Base-by-base conservation (phyloP, 2,888 invertebrate genomes). In the Ophion ellenae region DNA sequence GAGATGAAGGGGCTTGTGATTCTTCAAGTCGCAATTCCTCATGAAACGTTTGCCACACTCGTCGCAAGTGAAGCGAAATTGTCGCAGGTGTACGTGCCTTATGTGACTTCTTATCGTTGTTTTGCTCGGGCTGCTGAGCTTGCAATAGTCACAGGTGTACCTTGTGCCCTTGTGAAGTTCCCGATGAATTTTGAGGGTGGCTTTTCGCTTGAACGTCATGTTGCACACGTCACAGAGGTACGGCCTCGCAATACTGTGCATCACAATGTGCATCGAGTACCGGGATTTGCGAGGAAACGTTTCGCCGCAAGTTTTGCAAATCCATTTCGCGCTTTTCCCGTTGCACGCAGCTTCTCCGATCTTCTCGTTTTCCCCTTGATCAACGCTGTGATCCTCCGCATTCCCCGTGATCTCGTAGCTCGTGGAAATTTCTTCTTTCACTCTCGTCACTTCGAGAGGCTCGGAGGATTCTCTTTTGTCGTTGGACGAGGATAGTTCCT, bases 181-280 rank as follows among this genome's bases (percentile, higher is more conserved):
- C 9, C 24, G 88, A 63, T 91, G 92, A 59, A 89, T 90, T 67
- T 91, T 90, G 64, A 91, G 45, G 17, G 90, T 78, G 1, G 90
- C 90, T 64, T 89, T 90, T 74, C 90, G 88, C 61, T 90, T 92
- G 82, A 89, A 91, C 3, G 80, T 66, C 57, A 88, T 90, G 0
- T 83, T 89, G 20, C 91, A 91, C 20, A 89, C 69, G 28, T 91
- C 89, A 73, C 91, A 91, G 24, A 89, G 88, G 84, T 89, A 88
- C 32, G 74, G 61, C 59, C 67, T 59, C 3, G 64, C 59, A 11
- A 57, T 63, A 47, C 76, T 82, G 75, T 81, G 81, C 24, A 64
- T 76, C 7, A 76, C 64, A 2, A 70, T 57, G 81, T 82, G 76
- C 11, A n/a, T 64, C 53, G 14, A 32, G 53, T 76, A 69, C 1